These are phyloP conservation scores for Apodemus speciosus DNA, from an alignment of 2,113 vertebrate species.

Conservation along the genomic window DNA sequence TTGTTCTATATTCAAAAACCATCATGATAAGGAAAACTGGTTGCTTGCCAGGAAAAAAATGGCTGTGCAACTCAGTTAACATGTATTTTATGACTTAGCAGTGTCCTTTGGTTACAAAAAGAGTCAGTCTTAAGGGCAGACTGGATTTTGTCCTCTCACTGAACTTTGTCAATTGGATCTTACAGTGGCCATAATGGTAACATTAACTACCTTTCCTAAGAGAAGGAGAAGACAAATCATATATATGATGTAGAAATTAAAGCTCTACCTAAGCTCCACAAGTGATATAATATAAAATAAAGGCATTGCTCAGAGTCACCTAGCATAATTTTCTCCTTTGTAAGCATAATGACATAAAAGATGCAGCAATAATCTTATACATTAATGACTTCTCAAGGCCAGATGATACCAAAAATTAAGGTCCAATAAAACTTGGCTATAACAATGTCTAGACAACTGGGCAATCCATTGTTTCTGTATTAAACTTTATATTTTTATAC, in stretches of 20 bases:
- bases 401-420: background rate
- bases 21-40: background rate
- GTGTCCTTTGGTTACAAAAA: background rate
- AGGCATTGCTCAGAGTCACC: background rate
- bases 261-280: background rate
- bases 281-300: background rate
- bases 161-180: constrained; percentile 15
- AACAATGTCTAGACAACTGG: background rate
- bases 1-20: background rate
- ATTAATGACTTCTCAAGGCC: background rate
- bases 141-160: background rate
- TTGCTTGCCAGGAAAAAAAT: background rate
- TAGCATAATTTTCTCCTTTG: background rate
- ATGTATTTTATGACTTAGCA: background rate
- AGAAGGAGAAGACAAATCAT: background rate
- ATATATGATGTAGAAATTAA: background rate
- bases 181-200: background rate
- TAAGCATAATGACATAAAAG: background rate
- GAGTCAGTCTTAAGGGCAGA: background rate
- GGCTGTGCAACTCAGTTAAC: background rate
- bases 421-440: background rate
- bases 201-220: constrained; percentile 37
- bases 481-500: background rate
- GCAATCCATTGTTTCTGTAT: background rate
- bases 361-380: background rate